A percentile compares a stretch with the other conserved stretches of the same genome.
Conservation (phyloP, 1,140 invertebrate species). For the Dreissena polymorpha region DNA sequence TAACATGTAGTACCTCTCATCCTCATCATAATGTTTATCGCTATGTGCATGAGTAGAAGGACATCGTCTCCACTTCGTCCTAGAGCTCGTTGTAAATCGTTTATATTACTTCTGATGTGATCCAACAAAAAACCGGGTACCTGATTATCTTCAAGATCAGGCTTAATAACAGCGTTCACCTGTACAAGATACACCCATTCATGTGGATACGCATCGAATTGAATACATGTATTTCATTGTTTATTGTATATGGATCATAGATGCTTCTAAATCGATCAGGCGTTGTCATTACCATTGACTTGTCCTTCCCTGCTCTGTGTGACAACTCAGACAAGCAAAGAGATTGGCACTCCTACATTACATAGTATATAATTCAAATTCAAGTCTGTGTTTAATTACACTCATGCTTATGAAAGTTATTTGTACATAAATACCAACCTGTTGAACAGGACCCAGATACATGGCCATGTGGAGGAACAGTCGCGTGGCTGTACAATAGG, state of each 20-base stretch:
- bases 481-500: constrained; percentile 59
- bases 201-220: not conserved
- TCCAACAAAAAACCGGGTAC: constrained; percentile 56
- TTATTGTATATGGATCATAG: not conserved
- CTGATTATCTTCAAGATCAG: constrained; percentile 40
- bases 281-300: too few species aligned
- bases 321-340: too few species aligned
- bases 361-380: not conserved
- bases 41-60: constrained; percentile 49
- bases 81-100: constrained; percentile 55
- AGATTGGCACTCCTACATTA: not conserved
- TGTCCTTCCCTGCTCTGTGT: too few species aligned
- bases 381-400: not conserved
- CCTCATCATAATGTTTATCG: constrained; percentile 31
- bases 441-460: constrained; percentile 58
- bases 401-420: not conserved
- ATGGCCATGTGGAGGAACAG: constrained; percentile 68
- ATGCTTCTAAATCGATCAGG: too few species aligned
- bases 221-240: not conserved
- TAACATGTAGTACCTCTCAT: too few species aligned
- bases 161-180: constrained; percentile 47
- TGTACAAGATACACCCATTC: not conserved
- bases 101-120: constrained; percentile 62
- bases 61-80: constrained; percentile 66
- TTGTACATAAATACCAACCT: constrained; percentile 18